Percentiles rank a stretch among this genome's conserved stretches.
Evolutionary conservation across 2,797 vertebrate genomes (phyloP).

Genomic region (Neomorphus geoffroyi): DNA sequence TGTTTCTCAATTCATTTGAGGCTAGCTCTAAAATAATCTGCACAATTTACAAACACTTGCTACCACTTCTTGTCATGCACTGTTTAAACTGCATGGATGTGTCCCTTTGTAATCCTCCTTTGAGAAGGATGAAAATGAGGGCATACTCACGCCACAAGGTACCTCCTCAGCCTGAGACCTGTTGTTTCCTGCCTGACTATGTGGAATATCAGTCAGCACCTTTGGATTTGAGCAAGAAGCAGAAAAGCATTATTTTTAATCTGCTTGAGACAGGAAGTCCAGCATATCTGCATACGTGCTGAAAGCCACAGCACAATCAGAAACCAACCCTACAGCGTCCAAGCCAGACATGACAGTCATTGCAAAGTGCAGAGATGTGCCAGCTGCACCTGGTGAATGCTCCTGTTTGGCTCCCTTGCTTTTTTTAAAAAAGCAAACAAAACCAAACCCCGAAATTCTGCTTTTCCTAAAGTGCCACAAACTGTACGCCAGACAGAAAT

Average conservation of each 20-base stretch:
- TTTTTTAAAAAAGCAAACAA: not conserved
- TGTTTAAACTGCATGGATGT: not conserved
- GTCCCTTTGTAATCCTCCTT: not conserved
- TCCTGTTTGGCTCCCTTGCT: not conserved
- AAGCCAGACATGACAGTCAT: not conserved
- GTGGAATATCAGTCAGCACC: conserved; percentile 16
- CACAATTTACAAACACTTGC: not conserved
- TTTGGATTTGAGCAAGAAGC: conserved; percentile 1
- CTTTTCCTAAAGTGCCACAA: not conserved
- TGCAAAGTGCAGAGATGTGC: not conserved
- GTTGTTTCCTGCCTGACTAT: not conserved
- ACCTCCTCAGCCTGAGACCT: not conserved
- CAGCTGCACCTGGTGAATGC: not conserved
- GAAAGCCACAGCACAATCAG: not conserved
- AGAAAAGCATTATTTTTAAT: conserved; percentile 39
- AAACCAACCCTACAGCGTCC: not conserved
- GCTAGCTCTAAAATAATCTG: not conserved
- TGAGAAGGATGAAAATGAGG: not conserved
- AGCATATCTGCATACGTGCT: not conserved
- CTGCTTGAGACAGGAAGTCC: conserved; percentile 14
- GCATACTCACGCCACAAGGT: not conserved
- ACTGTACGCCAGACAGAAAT: not conserved
- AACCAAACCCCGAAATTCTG: not conserved
- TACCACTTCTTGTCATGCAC: not conserved
- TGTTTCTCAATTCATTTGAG: not conserved